Evolutionary conservation across 2,888 invertebrate species (phyloP).

Genomic region (Acrobasis consociella): DNA sequence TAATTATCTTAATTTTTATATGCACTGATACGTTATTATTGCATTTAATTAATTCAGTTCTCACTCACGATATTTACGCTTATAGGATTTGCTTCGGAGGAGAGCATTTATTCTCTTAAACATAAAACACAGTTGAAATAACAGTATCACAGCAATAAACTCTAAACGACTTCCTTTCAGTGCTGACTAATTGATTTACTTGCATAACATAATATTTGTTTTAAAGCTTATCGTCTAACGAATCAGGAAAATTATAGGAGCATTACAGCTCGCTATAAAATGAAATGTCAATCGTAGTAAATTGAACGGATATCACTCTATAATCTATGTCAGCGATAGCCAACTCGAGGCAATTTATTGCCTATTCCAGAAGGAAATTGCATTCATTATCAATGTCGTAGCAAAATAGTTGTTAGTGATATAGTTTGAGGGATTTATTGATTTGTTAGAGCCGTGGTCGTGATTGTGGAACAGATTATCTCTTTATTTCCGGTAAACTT

Average conservation of each 20-base stretch:
- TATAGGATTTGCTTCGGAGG: neutral
- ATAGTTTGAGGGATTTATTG: conserved; percentile 18
- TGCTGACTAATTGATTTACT: neutral
- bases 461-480: conserved; percentile 1
- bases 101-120: neutral
- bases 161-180: neutral
- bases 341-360: conserved; percentile 30
- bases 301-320: conserved; percentile 44
- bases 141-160: conserved; percentile 1
- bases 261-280: conserved; percentile 27
- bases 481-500: conserved; percentile 3
- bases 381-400: conserved; percentile 24
- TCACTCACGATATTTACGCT: neutral
- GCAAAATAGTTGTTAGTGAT: conserved; percentile 1
- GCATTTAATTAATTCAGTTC: neutral
- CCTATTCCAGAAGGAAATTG: conserved; percentile 32
- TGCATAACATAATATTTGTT: neutral
- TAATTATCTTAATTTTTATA: too few relatives aligned
- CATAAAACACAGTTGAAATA: neutral
- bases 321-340: conserved; percentile 29
- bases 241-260: conserved; percentile 30
- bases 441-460: conserved; percentile 9
- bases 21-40: neutral
- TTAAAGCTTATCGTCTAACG: neutral
- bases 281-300: conserved; percentile 21